Conservation (phyloP, 1,140 invertebrate species). For the Ptiloglossa arizonensis region DNA sequence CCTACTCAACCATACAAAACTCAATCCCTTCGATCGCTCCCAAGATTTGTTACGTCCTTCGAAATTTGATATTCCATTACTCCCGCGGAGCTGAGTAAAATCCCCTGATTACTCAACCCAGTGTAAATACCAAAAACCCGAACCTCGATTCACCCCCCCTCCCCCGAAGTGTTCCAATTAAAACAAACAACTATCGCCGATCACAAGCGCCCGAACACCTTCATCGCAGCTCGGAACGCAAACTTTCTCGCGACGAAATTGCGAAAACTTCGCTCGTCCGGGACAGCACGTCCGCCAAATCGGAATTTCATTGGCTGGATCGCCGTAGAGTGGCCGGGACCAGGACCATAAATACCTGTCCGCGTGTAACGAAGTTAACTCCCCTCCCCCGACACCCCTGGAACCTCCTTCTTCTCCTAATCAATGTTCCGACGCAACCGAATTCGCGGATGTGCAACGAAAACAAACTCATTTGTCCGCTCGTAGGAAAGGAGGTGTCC, state of each 20-base stretch:
- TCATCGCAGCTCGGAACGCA: too few relatives aligned
- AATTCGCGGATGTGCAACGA: slow-evolving; percentile 24
- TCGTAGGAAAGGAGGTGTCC: background rate
- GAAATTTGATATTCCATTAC: too few relatives aligned
- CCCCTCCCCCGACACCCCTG: too few relatives aligned
- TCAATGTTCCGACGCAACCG: slow-evolving; percentile 40
- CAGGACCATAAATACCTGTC: slow-evolving; percentile 34
- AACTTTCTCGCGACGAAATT: slow-evolving; percentile 7
- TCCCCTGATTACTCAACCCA: too few relatives aligned
- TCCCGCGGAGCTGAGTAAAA: too few relatives aligned
- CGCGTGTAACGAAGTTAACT: slow-evolving; percentile 10
- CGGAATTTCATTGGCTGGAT: slow-evolving; percentile 29
- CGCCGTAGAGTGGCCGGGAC: too few relatives aligned
- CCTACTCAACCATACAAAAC: too few relatives aligned
- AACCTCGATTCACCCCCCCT: background rate
- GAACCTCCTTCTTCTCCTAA: slow-evolving; percentile 18
- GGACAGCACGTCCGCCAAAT: background rate
- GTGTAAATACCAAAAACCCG: too few relatives aligned
- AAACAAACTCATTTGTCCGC: slow-evolving; percentile 62
- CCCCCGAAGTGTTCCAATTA: background rate
- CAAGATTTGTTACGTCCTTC: too few relatives aligned
- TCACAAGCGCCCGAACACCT: background rate
- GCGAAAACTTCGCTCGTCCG: background rate
- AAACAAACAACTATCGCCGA: background rate
- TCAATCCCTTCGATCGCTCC: too few relatives aligned